These are phyloP conservation scores for Gallinago jamesoni DNA, from an alignment of 2,113 vertebrate species.

Conservation along the genomic window DNA sequence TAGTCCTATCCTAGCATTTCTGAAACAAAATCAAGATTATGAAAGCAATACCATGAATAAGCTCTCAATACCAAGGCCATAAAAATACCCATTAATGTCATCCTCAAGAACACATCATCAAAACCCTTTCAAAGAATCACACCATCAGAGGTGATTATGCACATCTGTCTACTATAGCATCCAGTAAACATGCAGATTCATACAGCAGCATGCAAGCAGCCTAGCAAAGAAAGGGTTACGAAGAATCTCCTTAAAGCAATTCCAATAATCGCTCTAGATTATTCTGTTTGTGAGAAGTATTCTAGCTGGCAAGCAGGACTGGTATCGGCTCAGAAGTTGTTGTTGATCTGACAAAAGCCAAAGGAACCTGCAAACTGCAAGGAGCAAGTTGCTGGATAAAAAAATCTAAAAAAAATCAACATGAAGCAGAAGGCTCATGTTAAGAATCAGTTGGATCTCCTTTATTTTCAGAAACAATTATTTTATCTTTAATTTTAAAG, in stretches of 20 bases:
- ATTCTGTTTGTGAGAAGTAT: background rate
- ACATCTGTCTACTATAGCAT: background rate
- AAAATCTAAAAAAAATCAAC: background rate
- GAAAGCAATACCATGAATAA: background rate
- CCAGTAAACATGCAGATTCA: conserved; percentile 40
- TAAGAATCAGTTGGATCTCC: background rate
- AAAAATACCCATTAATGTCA: background rate
- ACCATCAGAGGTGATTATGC: background rate
- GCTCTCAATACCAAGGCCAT: background rate
- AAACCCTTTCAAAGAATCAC: background rate
- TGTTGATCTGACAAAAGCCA: conserved; percentile 5
- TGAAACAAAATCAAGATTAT: background rate
- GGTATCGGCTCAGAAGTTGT: background rate
- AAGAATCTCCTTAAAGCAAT: background rate
- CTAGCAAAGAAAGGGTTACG: conserved; percentile 2
- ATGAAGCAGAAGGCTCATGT: background rate
- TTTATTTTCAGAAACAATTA: background rate
- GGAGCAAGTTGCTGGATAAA: background rate
- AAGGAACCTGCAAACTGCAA: background rate
- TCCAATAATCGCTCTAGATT: background rate
- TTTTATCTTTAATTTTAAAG: conserved; percentile 8
- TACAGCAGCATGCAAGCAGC: conserved; percentile 29
- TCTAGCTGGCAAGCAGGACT: background rate
- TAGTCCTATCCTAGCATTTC: background rate
- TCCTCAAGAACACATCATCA: background rate